phyloP scores from a whole-genome alignment of 2,888 invertebrate genomes.

The Podotricha telesiphe region DNA sequence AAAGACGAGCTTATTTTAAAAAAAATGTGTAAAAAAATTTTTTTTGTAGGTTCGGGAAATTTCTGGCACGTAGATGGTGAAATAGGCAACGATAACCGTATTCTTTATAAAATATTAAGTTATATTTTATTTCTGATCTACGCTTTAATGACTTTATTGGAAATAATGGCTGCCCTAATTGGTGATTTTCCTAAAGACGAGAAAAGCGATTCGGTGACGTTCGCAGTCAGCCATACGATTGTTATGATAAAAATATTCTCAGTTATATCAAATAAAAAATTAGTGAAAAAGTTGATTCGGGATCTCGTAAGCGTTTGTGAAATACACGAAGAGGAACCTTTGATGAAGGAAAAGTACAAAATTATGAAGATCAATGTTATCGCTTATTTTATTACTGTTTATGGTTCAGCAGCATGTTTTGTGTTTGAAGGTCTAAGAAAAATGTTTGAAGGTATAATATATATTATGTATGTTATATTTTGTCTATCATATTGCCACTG shows the following conservation, averaged over 20 bases:
- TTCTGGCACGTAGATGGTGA: slow-evolving; percentile 67
- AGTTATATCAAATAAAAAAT: slow-evolving; percentile 59
- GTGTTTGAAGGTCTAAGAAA: slow-evolving; percentile 70
- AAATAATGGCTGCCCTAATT: slow-evolving; percentile 65
- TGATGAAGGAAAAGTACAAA: slow-evolving; percentile 62
- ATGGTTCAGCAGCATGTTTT: slow-evolving; percentile 59
- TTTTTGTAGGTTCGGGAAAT: slow-evolving; percentile 66
- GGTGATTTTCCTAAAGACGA: slow-evolving; percentile 72
- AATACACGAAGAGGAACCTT: slow-evolving; percentile 56
- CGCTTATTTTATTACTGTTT: slow-evolving; percentile 60
- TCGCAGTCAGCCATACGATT: slow-evolving; percentile 70
- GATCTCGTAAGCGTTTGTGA: slow-evolving; percentile 65
- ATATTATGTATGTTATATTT: background rate
- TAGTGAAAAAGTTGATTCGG: slow-evolving; percentile 59
- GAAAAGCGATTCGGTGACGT: slow-evolving; percentile 67
- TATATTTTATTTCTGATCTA: slow-evolving; percentile 58
- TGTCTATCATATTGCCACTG: too few relatives aligned
- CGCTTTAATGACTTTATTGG: slow-evolving; percentile 65
- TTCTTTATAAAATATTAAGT: slow-evolving; percentile 58
- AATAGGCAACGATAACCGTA: slow-evolving; percentile 59
- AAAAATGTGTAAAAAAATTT: slow-evolving; percentile 60
- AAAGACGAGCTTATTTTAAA: slow-evolving; percentile 65
- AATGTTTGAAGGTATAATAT: slow-evolving; percentile 55
- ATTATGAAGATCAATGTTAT: slow-evolving; percentile 67
- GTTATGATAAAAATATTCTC: slow-evolving; percentile 68